Conservation (phyloP, 2,113 vertebrate genomes). For the Phasianus colchicus region DNA sequence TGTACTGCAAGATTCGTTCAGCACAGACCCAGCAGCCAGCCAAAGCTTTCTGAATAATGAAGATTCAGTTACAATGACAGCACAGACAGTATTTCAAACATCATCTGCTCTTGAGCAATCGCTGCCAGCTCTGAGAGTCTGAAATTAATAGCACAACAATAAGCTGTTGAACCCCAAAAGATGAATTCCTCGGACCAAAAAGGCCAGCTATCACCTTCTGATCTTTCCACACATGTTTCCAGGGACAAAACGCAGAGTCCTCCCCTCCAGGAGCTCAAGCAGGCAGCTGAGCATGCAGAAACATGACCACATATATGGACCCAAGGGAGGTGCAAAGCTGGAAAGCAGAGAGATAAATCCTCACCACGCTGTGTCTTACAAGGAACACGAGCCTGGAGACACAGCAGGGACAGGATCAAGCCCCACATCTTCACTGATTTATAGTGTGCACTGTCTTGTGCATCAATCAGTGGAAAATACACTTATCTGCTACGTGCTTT, state of each 20-base stretch:
- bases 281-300: neutral
- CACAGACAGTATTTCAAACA: conserved; percentile 33
- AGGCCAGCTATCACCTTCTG: neutral
- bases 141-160: neutral
- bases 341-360: neutral
- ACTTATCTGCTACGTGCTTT: neutral
- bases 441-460: neutral
- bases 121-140: neutral
- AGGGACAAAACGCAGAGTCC: neutral
- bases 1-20: conserved; percentile 43
- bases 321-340: neutral
- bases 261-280: neutral
- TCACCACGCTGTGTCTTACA: neutral
- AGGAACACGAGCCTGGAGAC: neutral
- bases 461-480: neutral
- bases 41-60: neutral
- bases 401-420: too few relatives aligned
- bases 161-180: neutral
- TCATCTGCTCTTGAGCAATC: neutral
- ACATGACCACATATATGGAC: neutral
- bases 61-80: conserved; percentile 7
- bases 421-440: neutral
- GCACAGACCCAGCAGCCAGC: neutral
- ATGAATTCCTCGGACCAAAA: neutral
- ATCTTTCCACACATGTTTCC: neutral